Percentiles rank a stretch among this genome's conserved stretches.
Conservation (phyloP, 2,113 vertebrate species). For the Zosterops lateralis region DNA sequence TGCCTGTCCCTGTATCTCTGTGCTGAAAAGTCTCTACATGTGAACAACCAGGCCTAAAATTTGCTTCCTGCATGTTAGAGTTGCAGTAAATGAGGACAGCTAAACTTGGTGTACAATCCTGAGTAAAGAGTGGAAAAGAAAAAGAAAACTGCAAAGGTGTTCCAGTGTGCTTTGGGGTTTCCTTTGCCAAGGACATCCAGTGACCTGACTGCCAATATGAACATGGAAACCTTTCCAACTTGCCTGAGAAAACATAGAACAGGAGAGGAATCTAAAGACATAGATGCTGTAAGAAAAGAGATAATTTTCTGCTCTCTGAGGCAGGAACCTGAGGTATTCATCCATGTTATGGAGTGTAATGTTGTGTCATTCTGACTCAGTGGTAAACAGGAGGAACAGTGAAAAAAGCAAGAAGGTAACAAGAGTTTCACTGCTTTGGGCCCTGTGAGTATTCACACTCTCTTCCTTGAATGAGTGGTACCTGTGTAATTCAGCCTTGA, state of each 20-base stretch:
- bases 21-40: neutral
- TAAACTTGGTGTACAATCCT: neutral
- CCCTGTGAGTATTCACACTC: neutral
- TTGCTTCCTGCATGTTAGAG: neutral
- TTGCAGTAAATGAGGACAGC: neutral
- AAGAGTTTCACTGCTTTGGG: neutral
- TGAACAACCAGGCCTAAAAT: neutral
- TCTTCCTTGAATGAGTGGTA: neutral
- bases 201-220: neutral
- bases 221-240: neutral
- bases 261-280: neutral
- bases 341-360: neutral
- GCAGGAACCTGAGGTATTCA: neutral
- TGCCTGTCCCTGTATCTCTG: neutral
- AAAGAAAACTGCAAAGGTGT: neutral
- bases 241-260: neutral
- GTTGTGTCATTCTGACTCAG: neutral
- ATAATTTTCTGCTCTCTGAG: neutral
- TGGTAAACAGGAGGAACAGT: neutral
- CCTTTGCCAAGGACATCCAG: slow-evolving; percentile 33
- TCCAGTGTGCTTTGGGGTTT: neutral
- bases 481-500: neutral
- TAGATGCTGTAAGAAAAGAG: neutral
- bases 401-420: neutral
- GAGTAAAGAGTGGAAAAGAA: slow-evolving; percentile 5